Evolutionary conservation across 2,113 vertebrate species (phyloP).

Genomic region (Cettia cetti): DNA sequence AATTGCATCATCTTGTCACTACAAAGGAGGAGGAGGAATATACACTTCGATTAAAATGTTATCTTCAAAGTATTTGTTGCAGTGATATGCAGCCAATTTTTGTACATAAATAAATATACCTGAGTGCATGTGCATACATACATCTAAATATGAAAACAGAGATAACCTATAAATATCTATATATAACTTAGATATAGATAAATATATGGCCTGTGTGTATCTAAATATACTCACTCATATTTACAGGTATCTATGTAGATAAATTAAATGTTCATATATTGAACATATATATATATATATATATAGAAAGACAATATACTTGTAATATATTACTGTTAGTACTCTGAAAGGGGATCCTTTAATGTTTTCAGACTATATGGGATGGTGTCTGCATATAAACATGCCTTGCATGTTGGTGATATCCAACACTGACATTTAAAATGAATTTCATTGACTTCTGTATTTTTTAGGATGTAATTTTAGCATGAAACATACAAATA

Average conservation of each 20-base stretch:
- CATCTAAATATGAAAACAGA: background rate
- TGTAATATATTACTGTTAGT: background rate
- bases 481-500: background rate
- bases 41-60: background rate
- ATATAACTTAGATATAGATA: background rate
- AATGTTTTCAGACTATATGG: background rate
- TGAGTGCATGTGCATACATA: background rate
- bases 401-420: background rate
- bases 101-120: background rate
- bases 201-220: background rate
- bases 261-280: background rate
- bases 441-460: background rate
- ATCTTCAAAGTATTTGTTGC: background rate
- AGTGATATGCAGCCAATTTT: background rate
- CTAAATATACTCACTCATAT: background rate
- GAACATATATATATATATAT: background rate
- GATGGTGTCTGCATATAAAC: background rate
- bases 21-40: conserved; percentile 7
- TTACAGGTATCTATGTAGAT: background rate
- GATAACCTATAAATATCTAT: background rate
- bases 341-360: background rate
- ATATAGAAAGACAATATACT: background rate
- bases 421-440: background rate
- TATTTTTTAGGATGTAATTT: background rate
- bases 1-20: conserved; percentile 1